Conservation (phyloP, 2,888 invertebrate genomes). For the Hypsopygia costalis region DNA sequence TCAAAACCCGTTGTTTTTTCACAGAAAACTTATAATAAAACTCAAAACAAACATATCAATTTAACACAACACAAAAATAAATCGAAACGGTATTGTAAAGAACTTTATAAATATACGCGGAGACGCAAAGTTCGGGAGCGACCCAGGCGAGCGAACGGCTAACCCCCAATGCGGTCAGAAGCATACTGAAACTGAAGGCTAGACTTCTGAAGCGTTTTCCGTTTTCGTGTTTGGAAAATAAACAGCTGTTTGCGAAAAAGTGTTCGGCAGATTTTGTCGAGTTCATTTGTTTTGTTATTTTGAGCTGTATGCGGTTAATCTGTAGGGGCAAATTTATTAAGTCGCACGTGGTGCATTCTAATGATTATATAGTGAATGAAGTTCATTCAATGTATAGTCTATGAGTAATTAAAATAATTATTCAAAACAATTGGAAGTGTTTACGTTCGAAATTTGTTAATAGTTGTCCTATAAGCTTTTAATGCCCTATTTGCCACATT, state of each 20-base stretch:
- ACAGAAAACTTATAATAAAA: conserved; percentile 24
- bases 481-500: too few species aligned
- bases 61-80: conserved; percentile 14
- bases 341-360: too few species aligned
- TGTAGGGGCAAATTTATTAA: too few species aligned
- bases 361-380: too few species aligned
- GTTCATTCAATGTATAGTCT: too few species aligned
- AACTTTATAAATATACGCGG: conserved; percentile 4
- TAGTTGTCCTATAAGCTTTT: too few species aligned
- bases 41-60: conserved; percentile 25
- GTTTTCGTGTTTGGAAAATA: conserved; percentile 7
- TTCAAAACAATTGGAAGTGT: too few species aligned
- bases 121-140: conserved; percentile 26
- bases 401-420: too few species aligned
- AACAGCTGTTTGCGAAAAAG: conserved; percentile 11
- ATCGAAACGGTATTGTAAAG: conserved; percentile 8
- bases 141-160: conserved; percentile 28
- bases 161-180: conserved; percentile 18
- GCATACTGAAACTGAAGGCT: background rate
- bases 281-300: too few species aligned
- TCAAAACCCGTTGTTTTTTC: conserved; percentile 21
- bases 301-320: too few species aligned
- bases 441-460: too few species aligned
- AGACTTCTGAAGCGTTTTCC: background rate
- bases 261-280: background rate